A percentile compares a stretch with the other conserved stretches of the same genome.
These are phyloP conservation scores for Anoplolepis gracilipes DNA, from an alignment of 1,140 invertebrate species.

Conservation along the genomic window DNA sequence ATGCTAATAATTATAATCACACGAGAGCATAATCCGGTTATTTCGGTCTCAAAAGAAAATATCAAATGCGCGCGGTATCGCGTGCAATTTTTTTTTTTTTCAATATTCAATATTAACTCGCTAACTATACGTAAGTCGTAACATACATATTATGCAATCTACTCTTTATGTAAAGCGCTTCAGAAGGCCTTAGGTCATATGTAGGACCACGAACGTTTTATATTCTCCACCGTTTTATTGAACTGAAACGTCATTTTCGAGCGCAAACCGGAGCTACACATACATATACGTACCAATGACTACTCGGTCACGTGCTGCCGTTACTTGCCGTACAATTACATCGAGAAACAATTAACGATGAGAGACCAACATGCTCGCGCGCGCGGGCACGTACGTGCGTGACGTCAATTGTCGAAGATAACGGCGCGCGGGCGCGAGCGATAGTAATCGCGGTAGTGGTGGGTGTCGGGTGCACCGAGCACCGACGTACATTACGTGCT, in stretches of 20 bases:
- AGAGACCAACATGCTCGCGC: conserved; percentile 59
- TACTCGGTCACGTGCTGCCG: conserved; percentile 61
- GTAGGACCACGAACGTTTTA: neutral
- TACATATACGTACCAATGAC: too few relatives aligned
- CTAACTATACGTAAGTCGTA: neutral
- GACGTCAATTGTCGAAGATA: conserved; percentile 82
- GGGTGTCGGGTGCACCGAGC: conserved; percentile 56
- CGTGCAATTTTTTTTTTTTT: neutral
- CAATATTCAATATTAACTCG: neutral
- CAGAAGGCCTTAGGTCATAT: neutral
- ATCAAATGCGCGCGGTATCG: too few relatives aligned
- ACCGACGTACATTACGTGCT: conserved; percentile 49
- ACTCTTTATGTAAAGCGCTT: neutral
- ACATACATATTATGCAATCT: conserved; percentile 12
- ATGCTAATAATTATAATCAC: neutral
- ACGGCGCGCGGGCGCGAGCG: conserved; percentile 56
- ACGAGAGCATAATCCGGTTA: neutral
- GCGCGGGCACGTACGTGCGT: conserved; percentile 65
- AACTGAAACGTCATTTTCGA: neutral
- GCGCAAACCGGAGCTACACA: too few relatives aligned
- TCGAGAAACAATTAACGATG: conserved; percentile 73
- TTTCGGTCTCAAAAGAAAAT: neutral
- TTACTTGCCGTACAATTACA: conserved; percentile 71
- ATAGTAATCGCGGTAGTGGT: conserved; percentile 47
- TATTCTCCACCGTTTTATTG: neutral